Evolutionary conservation across 2,113 vertebrate genomes (phyloP).

Genomic region (Eclectus roratus): DNA sequence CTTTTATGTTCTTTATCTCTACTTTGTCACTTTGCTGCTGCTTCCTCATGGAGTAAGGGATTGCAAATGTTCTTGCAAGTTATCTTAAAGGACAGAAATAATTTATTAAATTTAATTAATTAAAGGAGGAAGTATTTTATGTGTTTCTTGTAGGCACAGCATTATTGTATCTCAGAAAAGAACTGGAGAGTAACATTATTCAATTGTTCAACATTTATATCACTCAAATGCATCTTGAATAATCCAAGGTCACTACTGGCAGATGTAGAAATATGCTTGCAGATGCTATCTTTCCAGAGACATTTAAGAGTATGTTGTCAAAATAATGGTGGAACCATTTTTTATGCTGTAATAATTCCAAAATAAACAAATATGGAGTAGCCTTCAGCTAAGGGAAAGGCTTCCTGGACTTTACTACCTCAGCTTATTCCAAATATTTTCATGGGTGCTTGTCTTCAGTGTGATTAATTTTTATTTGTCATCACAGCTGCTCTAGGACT

Average conservation of each 20-base stretch:
- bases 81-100: neutral
- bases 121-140: neutral
- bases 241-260: neutral
- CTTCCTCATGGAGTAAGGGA: neutral
- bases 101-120: neutral
- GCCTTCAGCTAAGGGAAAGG: neutral
- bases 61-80: neutral
- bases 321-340: neutral
- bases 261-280: neutral
- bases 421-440: neutral
- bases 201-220: neutral
- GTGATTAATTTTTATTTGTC: slow-evolving; percentile 1
- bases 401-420: neutral
- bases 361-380: neutral
- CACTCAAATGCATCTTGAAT: neutral
- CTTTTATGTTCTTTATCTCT: neutral
- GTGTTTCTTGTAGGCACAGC: neutral
- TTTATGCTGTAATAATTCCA: neutral
- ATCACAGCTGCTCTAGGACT: slow-evolving; percentile 6
- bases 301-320: neutral
- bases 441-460: neutral
- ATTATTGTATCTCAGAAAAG: neutral
- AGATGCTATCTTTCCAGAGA: neutral
- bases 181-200: neutral
- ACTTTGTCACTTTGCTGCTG: neutral